Percentiles rank a stretch among this genome's conserved stretches.
Conservation (phyloP, 37 sponge, comb jelly and placozoan species). For the Tethya wilhelma region DNA sequence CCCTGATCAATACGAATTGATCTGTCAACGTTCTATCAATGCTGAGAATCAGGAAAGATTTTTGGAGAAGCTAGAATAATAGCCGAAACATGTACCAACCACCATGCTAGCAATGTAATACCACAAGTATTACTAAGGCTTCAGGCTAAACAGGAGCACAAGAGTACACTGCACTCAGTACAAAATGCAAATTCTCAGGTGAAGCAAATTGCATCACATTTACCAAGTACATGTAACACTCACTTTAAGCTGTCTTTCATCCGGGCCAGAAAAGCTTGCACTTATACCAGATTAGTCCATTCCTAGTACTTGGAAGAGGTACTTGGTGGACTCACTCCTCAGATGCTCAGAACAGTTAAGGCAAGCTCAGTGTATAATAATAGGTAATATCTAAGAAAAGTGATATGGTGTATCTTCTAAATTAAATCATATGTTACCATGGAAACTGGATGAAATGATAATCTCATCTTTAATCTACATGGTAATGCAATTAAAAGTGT, state of each 20-base stretch:
- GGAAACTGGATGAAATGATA: too few relatives aligned
- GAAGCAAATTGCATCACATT: neutral
- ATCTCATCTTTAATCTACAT: too few relatives aligned
- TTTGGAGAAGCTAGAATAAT: constrained; percentile 1
- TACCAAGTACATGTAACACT: neutral
- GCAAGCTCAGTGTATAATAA: too few relatives aligned
- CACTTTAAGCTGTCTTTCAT: neutral
- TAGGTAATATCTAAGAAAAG: too few relatives aligned
- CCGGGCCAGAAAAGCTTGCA: neutral
- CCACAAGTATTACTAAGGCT: neutral
- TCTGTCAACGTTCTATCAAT: neutral
- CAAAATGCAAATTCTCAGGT: neutral
- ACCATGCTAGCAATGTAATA: neutral
- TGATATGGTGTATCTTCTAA: too few relatives aligned
- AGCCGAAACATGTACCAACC: neutral
- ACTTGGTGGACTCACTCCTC: neutral
- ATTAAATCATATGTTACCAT: too few relatives aligned
- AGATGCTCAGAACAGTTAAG: too few relatives aligned
- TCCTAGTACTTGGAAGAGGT: neutral
- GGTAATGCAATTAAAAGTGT: too few relatives aligned
- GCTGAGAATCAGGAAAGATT: constrained; percentile 7
- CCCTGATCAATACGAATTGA: neutral
- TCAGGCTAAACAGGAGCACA: neutral
- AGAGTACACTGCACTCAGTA: neutral
- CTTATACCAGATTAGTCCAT: neutral